Base-by-base conservation (phyloP, 2,888 invertebrate genomes). In the Aleiodes testaceus region DNA sequence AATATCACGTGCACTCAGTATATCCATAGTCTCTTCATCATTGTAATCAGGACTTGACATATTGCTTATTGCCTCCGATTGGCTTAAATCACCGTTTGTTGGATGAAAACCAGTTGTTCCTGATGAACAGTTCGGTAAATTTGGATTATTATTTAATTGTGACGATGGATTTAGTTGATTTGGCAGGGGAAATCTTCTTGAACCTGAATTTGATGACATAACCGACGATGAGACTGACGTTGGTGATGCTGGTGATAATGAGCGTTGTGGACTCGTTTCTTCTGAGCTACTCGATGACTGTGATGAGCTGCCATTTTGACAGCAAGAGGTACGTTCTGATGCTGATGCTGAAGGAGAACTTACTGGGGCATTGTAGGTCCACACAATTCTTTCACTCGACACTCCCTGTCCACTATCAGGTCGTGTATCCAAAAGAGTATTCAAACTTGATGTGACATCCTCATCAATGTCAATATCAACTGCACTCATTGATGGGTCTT, bases 401-500 rank as follows among this genome's bases (percentile, higher is more conserved):
- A 90, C 89, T 83, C 89, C 90, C 69, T 89, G 91, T 84, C 89
- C 81, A 86, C 84, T 89, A 81, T 91, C 91, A 72, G 89, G 90
- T 79, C 93, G 89, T 64, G 95, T 95, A 89, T 96, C 96, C 77
- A 97, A 89, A 73, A 97, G 89, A 74, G 96, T 96, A 88, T 97
- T 97, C 74, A 97, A 90, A 76, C 97, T 97, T 86, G 97, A 96
- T 84, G 97, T 96, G 84, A 96, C 93, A 87, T 96, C 96, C 87
- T 97, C 97, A 86, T 96, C 97, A 85, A 97, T 94, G 82, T 97
- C 97, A 82, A 96, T 95, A 78, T 95, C 95, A 77, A 96, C 95
- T 75, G 95, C 93, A 83, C 94, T 94, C 88, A 96, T 92, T 42
- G 92, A 92, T 52, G 92, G 92, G 85, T 93, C 93, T 88, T 93